Percentiles rank a stretch among this genome's conserved stretches.
These are phyloP conservation scores for Charanyca ferruginea DNA, from an alignment of 2,888 invertebrate genomes.

Conservation along the genomic window DNA sequence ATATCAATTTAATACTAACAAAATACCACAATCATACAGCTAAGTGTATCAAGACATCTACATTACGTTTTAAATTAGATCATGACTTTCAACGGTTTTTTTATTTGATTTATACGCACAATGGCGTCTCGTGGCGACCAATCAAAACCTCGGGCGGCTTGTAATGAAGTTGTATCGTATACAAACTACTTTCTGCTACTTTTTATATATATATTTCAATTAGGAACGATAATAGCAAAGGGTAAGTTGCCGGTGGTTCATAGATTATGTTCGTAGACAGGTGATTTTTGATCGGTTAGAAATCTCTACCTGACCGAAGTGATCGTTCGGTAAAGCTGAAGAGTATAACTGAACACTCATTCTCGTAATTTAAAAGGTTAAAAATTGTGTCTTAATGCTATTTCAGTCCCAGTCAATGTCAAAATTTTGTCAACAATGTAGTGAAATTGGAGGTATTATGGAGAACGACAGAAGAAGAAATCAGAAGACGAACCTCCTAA, in stretches of 20 bases:
- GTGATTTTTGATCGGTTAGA: neutral
- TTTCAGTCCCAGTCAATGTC: too few species aligned
- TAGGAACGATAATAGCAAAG: slow-evolving; percentile 81
- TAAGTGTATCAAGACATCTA: slow-evolving; percentile 71
- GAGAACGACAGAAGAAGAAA: too few species aligned
- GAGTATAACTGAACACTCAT: too few species aligned
- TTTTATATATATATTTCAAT: slow-evolving; percentile 82
- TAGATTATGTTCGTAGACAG: slow-evolving; percentile 65
- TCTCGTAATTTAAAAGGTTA: too few species aligned
- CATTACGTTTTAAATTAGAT: slow-evolving; percentile 79
- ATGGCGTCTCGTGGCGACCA: slow-evolving; percentile 75
- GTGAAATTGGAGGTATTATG: too few species aligned
- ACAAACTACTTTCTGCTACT: slow-evolving; percentile 67
- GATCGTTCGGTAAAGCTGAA: too few species aligned
- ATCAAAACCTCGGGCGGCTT: slow-evolving; percentile 61
- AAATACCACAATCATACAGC: slow-evolving; percentile 43
- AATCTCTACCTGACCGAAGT: too few species aligned
- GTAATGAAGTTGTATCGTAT: slow-evolving; percentile 81
- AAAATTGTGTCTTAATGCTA: too few species aligned
- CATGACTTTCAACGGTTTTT: slow-evolving; percentile 74
- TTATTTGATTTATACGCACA: slow-evolving; percentile 73
- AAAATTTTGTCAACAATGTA: too few species aligned
- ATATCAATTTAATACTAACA: neutral
- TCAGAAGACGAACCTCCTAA: too few species aligned
- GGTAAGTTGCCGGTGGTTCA: slow-evolving; percentile 72